Percentiles rank a stretch among this genome's conserved stretches.
These are phyloP conservation scores for Scaptomyza graminum DNA, from an alignment of 1,140 invertebrate genomes.

Conservation along the genomic window DNA sequence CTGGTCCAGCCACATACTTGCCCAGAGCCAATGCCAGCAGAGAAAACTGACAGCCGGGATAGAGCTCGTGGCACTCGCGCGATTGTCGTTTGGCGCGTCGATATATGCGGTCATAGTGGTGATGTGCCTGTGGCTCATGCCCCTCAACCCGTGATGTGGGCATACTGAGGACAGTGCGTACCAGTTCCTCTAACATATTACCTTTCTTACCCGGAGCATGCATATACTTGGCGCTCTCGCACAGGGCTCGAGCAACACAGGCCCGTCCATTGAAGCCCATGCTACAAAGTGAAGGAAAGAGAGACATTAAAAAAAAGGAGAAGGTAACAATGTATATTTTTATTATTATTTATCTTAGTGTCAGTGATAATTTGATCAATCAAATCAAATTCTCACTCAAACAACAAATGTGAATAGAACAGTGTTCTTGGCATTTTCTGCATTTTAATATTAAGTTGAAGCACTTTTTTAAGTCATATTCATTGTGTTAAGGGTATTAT, in stretches of 20 bases:
- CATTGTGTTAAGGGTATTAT: too few relatives aligned
- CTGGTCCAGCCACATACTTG: constrained; percentile 85
- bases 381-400: too few relatives aligned
- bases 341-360: too few relatives aligned
- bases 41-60: constrained; percentile 88
- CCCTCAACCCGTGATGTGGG: constrained; percentile 41
- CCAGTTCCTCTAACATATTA: constrained; percentile 89
- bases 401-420: too few relatives aligned
- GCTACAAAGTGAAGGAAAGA: constrained; percentile 74
- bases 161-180: constrained; percentile 85
- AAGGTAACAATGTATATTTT: too few relatives aligned
- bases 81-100: constrained; percentile 54
- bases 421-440: too few relatives aligned
- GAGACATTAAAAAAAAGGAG: too few relatives aligned
- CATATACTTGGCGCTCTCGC: constrained; percentile 88
- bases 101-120: constrained; percentile 71
- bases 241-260: constrained; percentile 88
- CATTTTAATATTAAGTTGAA: too few relatives aligned
- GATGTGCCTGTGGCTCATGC: constrained; percentile 61
- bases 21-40: constrained; percentile 89
- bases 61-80: constrained; percentile 85
- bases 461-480: too few relatives aligned
- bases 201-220: constrained; percentile 77
- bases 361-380: too few relatives aligned
- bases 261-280: constrained; percentile 88